These are phyloP conservation scores for Leptura quadrifasciata DNA, from an alignment of 2,888 invertebrate species.

Conservation along the genomic window DNA sequence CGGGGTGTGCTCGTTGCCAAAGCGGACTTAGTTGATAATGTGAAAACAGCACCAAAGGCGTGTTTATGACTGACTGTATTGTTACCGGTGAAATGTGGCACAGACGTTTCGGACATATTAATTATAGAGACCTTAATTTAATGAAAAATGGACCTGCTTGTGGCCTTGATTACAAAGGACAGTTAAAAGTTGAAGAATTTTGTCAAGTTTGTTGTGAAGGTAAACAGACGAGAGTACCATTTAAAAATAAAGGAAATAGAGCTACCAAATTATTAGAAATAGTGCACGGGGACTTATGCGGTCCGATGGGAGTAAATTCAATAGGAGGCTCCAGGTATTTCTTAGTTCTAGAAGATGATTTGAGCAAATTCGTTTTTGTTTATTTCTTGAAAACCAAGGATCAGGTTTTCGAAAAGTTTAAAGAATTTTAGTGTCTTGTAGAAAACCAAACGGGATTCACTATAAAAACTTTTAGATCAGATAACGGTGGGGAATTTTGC, in stretches of 20 bases:
- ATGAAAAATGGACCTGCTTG: conserved; percentile 31
- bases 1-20: conserved; percentile 43
- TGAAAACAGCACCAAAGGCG: not conserved
- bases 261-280: not conserved
- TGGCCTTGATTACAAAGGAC: not conserved
- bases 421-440: not conserved
- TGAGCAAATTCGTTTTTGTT: not conserved
- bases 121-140: conserved; percentile 18
- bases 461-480: not conserved
- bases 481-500: not conserved
- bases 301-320: not conserved
- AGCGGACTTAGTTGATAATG: conserved; percentile 46
- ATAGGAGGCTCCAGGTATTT: not conserved
- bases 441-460: not conserved
- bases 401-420: not conserved
- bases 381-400: conserved; percentile 1
- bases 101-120: conserved; percentile 43
- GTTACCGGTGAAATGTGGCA: conserved; percentile 30
- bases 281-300: not conserved
- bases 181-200: not conserved
- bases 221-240: not conserved
- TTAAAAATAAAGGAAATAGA: not conserved
- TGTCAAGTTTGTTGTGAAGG: not conserved
- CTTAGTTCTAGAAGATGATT: not conserved
- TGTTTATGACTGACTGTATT: not conserved